phyloP scores from a whole-genome alignment of 2,113 vertebrate genomes.

The Epinephelus lanceolatus region DNA sequence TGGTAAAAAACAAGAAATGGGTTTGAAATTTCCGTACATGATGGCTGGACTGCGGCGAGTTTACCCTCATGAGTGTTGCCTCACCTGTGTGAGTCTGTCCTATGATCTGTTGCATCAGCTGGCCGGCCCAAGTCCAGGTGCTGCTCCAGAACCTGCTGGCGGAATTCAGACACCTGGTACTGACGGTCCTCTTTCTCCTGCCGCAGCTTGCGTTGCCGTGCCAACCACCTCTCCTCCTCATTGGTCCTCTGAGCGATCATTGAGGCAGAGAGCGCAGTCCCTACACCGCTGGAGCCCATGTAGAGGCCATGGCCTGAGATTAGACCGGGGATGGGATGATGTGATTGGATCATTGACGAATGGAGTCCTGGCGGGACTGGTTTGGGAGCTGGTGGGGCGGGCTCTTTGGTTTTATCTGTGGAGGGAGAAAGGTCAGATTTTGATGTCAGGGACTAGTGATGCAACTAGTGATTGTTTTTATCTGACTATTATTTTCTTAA shows the following conservation, averaged over 20 bases:
- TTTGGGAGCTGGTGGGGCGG: slow-evolving; percentile 88
- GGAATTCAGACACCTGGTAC: slow-evolving; percentile 97
- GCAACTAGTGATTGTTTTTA: not conserved
- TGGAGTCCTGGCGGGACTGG: slow-evolving; percentile 91
- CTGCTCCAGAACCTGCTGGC: slow-evolving; percentile 97
- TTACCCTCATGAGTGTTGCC: not conserved
- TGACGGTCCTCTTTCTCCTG: slow-evolving; percentile 99
- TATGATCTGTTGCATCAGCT: slow-evolving; percentile 85
- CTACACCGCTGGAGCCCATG: slow-evolving; percentile 85
- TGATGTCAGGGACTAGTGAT: not conserved
- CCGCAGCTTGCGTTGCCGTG: slow-evolving; percentile 93
- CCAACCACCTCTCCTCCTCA: slow-evolving; percentile 98
- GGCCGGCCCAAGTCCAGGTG: slow-evolving; percentile 93
- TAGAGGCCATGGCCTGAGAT: slow-evolving; percentile 90
- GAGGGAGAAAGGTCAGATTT: not conserved
- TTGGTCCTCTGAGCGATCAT: slow-evolving; percentile 93
- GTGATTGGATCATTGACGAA: slow-evolving; percentile 81
- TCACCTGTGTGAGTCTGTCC: slow-evolving; percentile 91
- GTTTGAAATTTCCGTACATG: slow-evolving; percentile 4
- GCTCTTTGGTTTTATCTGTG: slow-evolving; percentile 96
- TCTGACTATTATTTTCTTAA: not conserved
- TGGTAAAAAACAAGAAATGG: not conserved
- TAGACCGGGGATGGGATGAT: slow-evolving; percentile 90
- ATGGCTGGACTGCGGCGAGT: not conserved
- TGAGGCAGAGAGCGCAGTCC: slow-evolving; percentile 83